Evolutionary conservation across 2,113 vertebrate species (phyloP), one percentile per base, ranked within the genome.

Genomic region (Ciconia boyciana): DNA sequence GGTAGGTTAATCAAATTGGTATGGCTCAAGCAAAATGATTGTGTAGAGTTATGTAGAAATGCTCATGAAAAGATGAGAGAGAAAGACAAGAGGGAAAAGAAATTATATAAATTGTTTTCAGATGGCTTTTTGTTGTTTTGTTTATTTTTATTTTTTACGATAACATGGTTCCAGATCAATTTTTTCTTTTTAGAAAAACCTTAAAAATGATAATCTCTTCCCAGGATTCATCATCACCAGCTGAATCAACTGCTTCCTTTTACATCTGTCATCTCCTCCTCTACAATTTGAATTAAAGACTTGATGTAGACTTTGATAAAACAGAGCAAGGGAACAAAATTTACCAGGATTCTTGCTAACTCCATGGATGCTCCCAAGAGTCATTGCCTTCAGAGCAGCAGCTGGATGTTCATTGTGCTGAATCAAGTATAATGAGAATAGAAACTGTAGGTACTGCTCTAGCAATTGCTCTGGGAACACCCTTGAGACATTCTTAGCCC

Each of bases 351-450:
- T 66, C 34, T 84, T 61, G 17, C 51, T 82, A 78, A 57, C 25
- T 91, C 32, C 11, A 4, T 78, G 74, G 69, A 20, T 74, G 44
- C 5, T 91, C 69, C 71, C 72, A 64, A 74, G 77, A 83, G 72
- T 66, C 43, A 62, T 32, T 81, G 44, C 83, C 43, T 60, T 70
- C 72, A 87, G 75, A 93, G 78, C 24, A 89, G 84, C 93, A 95
- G 78, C 82, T 96, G 90, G 61, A 85, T 94, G 49, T 77, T 94
- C 82, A 57, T 58, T 95, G 78, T 88, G 85, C 93, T 94, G 93
- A 93, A 94, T 76, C 82, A 83, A 91, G 79, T 75, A 69, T 86
- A 90, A 95, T 89, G 57, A 94, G 52, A 62, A 52, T 41, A 77
- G 60, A 92, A 92, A 72, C 74, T 79, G 15, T 89, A 74, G 65